Conservation (phyloP, 2,113 vertebrate genomes). For the Melanocharis versteri region DNA sequence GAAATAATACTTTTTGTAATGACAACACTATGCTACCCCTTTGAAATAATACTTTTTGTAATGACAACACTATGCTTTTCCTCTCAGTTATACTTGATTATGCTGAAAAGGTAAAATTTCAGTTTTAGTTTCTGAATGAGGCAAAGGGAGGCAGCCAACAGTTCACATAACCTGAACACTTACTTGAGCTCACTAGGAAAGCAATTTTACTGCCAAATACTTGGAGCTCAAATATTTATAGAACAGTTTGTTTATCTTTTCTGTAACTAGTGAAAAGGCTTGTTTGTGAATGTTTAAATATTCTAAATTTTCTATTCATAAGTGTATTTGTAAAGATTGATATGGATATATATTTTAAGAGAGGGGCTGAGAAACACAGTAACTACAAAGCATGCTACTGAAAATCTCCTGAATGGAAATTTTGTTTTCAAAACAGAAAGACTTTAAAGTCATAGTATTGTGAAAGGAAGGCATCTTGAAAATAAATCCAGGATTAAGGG, state of each 20-base stretch:
- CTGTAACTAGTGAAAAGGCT: conserved; percentile 1
- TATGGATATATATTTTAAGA: neutral
- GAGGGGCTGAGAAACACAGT: neutral
- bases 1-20: neutral
- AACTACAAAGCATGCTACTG: neutral
- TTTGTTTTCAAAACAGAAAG: neutral
- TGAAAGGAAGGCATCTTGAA: neutral
- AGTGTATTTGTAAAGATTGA: neutral
- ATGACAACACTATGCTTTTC: neutral
- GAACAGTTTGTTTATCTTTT: conserved; percentile 38
- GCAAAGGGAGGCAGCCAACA: neutral
- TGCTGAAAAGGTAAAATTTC: neutral
- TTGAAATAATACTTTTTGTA: neutral
- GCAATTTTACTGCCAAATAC: conserved; percentile 31
- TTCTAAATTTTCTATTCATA: neutral
- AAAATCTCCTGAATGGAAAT: neutral
- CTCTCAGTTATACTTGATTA: neutral
- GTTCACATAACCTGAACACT: conserved; percentile 28
- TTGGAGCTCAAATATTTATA: conserved; percentile 41
- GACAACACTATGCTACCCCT: neutral
- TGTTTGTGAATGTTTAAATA: conserved; percentile 23
- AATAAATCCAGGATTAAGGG: neutral
- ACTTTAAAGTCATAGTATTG: neutral
- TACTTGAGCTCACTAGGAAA: conserved; percentile 9
- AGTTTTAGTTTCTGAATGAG: conserved; percentile 9